Evolutionary conservation across 2,113 vertebrate species (phyloP), one percentile per base, ranked within the genome.

Genomic region (Clinocottus analis): DNA sequence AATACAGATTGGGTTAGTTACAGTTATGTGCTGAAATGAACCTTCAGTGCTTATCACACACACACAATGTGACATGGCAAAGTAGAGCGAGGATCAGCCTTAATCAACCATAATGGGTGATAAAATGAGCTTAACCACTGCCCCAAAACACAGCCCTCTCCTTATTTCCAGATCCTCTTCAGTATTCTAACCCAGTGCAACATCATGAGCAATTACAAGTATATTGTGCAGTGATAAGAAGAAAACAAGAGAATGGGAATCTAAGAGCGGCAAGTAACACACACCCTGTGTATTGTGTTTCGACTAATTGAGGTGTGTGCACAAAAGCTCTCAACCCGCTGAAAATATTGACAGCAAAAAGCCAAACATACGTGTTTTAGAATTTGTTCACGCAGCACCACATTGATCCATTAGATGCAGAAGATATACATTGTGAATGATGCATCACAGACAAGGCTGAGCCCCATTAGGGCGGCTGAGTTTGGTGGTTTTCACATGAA

Each of bases 101-200:
- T 85, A 87, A 87, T 86, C 88, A 83, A 31, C 53, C 58, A 70
- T 81, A 87, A 88, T 85, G 65, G 77, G 29, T 78, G 76, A 85
- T 87, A 72, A 86, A 89, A 84, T 78, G 56, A 87, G 77, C 86
- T 83, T 59, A 79, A 65, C 86, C 53, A 23, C 67, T 61, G 65
- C 59, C 25, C 69, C 63, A 83, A 87, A 86, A 75, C 63, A 66
- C 11, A 2, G 39, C 39, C 43, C 23, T 56, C 58, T 70, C 72
- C 72, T 82, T 45, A 55, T 25, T 79, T 72, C 71, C 65, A 73
- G 55, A 80, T 67, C 72, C 75, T 80, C 60, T 12, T 80, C 70
- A 43, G 80, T 81, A 84, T 83, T 89, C 82, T 33, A 33, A 72
- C 62, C 72, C 65, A 61, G 51, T 59, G 25, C 69, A 62, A 49